These are phyloP conservation scores for Gymnoscopelus braueri DNA, from an alignment of 2,797 vertebrate genomes.

Conservation along the genomic window DNA sequence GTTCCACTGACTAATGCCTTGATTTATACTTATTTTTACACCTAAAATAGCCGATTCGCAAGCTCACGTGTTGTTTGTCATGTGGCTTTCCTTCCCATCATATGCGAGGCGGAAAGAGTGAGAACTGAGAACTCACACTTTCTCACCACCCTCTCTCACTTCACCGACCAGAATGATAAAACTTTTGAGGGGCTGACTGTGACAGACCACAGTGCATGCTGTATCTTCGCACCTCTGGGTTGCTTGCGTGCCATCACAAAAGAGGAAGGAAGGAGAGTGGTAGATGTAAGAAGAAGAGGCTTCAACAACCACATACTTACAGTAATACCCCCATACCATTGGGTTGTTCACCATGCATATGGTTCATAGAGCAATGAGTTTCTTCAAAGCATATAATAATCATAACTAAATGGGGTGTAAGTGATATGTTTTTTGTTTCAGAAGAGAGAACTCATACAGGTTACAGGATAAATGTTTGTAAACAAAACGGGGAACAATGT, in stretches of 20 bases:
- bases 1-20: not conserved
- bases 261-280: constrained; percentile 69
- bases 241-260: constrained; percentile 43
- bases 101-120: not conserved
- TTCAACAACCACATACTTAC: constrained; percentile 42
- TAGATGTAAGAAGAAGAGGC: not conserved
- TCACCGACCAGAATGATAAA: constrained; percentile 10
- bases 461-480: too few relatives aligned
- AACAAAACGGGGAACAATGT: too few relatives aligned
- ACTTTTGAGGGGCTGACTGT: constrained; percentile 27
- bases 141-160: constrained; percentile 52
- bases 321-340: too few relatives aligned
- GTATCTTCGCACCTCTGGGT: constrained; percentile 69
- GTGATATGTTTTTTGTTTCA: too few relatives aligned
- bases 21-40: not conserved
- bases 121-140: constrained; percentile 54
- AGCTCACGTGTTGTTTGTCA: too few relatives aligned
- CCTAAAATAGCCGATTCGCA: too few relatives aligned
- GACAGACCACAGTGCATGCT: constrained; percentile 41
- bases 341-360: too few relatives aligned
- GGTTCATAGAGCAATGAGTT: too few relatives aligned
- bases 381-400: too few relatives aligned
- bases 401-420: too few relatives aligned
- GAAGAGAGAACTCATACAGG: too few relatives aligned
- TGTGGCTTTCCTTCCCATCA: not conserved